Conservation (phyloP, 2,797 vertebrate genomes). For the Siniperca obscura region DNA sequence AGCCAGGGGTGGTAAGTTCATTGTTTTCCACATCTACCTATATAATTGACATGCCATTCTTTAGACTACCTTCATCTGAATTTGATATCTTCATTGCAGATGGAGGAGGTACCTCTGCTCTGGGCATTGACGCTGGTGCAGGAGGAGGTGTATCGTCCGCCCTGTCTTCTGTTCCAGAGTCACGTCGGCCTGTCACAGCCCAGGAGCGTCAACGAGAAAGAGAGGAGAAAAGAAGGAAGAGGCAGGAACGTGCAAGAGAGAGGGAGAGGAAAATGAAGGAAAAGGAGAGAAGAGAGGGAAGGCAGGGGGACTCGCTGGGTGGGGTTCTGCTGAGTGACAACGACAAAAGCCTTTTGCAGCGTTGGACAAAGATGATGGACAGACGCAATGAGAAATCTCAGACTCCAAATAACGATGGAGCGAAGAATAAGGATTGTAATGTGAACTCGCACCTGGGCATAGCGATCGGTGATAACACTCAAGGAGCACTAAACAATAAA, state of each 20-base stretch:
- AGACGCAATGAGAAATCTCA: slow-evolving; percentile 79
- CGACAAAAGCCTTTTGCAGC: slow-evolving; percentile 92
- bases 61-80: slow-evolving; percentile 3
- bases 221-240: slow-evolving; percentile 91
- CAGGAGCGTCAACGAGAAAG: slow-evolving; percentile 94
- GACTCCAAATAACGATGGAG: slow-evolving; percentile 51
- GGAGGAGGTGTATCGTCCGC: slow-evolving; percentile 68
- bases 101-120: slow-evolving; percentile 67
- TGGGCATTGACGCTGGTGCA: slow-evolving; percentile 66
- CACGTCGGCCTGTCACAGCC: slow-evolving; percentile 90
- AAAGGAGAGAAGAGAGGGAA: slow-evolving; percentile 88
- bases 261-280: slow-evolving; percentile 91
- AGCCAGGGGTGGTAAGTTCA: slow-evolving; percentile 88
- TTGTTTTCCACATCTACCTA: background rate
- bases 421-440: slow-evolving; percentile 72
- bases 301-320: slow-evolving; percentile 85
- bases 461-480: slow-evolving; percentile 45
- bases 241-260: slow-evolving; percentile 91
- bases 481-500: slow-evolving; percentile 63
- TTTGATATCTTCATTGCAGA: slow-evolving; percentile 72
- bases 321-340: slow-evolving; percentile 92
- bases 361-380: slow-evolving; percentile 93
- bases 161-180: slow-evolving; percentile 81
- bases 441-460: slow-evolving; percentile 40
- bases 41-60: background rate